A percentile compares a stretch with the other conserved stretches of the same genome.
Conservation (phyloP, 2,113 vertebrate genomes). For the Conger conger region DNA sequence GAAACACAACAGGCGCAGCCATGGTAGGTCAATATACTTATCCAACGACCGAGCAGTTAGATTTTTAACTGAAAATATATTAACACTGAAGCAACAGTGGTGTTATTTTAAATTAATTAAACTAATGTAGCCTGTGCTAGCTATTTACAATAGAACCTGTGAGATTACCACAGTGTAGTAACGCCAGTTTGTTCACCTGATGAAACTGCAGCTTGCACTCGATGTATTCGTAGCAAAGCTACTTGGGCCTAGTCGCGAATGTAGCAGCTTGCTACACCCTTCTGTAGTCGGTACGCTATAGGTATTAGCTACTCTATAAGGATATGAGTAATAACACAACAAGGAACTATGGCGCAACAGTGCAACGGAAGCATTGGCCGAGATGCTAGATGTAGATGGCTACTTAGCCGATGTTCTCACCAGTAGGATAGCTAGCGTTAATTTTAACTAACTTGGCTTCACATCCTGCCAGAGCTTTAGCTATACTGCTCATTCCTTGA, state of each 20-base stretch:
- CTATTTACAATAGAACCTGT: background rate
- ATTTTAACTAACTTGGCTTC: background rate
- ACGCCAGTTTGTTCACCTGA: background rate
- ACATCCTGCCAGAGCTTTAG: background rate
- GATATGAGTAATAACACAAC: background rate
- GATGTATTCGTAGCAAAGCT: background rate
- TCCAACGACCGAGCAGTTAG: background rate
- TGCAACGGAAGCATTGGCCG: background rate
- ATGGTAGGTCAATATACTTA: conserved; percentile 20
- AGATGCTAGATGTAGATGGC: background rate
- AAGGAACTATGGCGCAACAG: background rate
- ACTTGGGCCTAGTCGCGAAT: background rate
- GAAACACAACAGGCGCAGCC: background rate
- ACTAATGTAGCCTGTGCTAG: background rate
- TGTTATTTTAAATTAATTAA: background rate
- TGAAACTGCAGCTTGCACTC: background rate
- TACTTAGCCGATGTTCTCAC: background rate
- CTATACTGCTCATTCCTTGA: background rate
- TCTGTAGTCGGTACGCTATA: background rate
- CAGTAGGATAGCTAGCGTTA: background rate
- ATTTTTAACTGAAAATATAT: background rate
- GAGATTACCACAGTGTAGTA: background rate
- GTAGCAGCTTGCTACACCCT: background rate
- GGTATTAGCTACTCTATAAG: background rate
- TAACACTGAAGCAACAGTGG: background rate